Evolutionary conservation across 2,113 vertebrate species (phyloP).

Genomic region (Phoenicopterus ruber): DNA sequence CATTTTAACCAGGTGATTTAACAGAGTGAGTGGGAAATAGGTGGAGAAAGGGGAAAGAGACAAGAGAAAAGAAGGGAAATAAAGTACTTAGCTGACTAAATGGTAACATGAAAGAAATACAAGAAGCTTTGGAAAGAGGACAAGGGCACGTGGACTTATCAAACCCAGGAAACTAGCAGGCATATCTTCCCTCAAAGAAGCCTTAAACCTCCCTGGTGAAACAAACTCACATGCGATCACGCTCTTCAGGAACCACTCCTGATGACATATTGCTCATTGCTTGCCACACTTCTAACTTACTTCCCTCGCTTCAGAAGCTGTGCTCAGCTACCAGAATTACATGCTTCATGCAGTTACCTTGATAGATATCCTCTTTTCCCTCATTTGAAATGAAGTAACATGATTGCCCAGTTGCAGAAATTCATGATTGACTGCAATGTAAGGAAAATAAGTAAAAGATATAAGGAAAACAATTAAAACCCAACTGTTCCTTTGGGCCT

Average conservation of each 20-base stretch:
- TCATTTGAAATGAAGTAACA: background rate
- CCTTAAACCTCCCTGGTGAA: background rate
- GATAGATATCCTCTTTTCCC: background rate
- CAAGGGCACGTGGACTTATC: background rate
- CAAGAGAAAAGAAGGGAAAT: background rate
- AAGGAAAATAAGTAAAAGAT: background rate
- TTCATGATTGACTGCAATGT: background rate
- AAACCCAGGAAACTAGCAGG: background rate
- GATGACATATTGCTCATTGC: background rate
- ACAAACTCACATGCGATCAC: background rate
- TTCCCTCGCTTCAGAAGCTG: background rate
- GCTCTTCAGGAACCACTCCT: background rate
- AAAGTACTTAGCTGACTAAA: background rate
- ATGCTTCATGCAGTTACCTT: background rate
- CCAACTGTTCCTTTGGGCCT: background rate
- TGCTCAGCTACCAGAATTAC: background rate
- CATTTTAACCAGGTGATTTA: constrained; percentile 7
- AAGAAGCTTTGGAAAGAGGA: background rate
- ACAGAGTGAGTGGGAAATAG: background rate
- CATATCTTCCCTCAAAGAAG: background rate
- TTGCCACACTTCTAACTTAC: background rate
- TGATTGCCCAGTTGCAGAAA: background rate
- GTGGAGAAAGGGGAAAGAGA: background rate
- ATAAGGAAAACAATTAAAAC: background rate
- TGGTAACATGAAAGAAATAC: background rate